A percentile compares a stretch with the other conserved stretches of the same genome.
phyloP scores from a whole-genome alignment of 2,113 vertebrate genomes.

The Amphilophus citrinellus region DNA sequence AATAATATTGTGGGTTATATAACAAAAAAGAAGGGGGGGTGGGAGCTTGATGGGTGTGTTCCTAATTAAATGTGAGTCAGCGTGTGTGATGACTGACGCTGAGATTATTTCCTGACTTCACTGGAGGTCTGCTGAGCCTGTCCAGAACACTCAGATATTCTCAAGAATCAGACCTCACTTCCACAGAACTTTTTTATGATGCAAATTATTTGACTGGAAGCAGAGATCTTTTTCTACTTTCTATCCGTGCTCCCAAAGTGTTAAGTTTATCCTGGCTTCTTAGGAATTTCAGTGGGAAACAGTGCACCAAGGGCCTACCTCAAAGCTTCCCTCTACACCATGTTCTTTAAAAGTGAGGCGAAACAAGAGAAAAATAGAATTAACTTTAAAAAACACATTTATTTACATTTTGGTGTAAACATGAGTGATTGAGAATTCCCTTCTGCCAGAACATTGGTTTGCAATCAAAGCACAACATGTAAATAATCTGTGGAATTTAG shows the following conservation, averaged over 20 bases:
- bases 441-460: conserved; percentile 3
- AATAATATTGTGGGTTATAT: not conserved
- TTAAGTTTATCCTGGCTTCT: not conserved
- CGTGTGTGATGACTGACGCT: not conserved
- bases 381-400: conserved; percentile 35
- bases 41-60: not conserved
- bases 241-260: not conserved
- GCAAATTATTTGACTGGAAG: not conserved
- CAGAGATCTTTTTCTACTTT: conserved; percentile 8
- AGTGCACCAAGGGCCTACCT: not conserved
- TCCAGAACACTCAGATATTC: conserved; percentile 10
- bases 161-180: conserved; percentile 3
- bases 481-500: conserved; percentile 21
- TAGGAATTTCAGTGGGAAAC: not conserved
- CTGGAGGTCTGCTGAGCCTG: conserved; percentile 10
- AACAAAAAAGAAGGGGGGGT: not conserved
- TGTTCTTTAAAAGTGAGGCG: not conserved
- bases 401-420: conserved; percentile 7
- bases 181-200: not conserved
- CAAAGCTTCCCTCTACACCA: not conserved
- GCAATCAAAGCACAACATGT: conserved; percentile 7
- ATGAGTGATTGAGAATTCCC: not conserved
- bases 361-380: not conserved
- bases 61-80: conserved; percentile 30
- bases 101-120: conserved; percentile 41